Percentiles rank a stretch among this genome's conserved stretches.
These are phyloP conservation scores for Balaeniceps rex DNA, from an alignment of 2,113 vertebrate genomes.

Conservation along the genomic window DNA sequence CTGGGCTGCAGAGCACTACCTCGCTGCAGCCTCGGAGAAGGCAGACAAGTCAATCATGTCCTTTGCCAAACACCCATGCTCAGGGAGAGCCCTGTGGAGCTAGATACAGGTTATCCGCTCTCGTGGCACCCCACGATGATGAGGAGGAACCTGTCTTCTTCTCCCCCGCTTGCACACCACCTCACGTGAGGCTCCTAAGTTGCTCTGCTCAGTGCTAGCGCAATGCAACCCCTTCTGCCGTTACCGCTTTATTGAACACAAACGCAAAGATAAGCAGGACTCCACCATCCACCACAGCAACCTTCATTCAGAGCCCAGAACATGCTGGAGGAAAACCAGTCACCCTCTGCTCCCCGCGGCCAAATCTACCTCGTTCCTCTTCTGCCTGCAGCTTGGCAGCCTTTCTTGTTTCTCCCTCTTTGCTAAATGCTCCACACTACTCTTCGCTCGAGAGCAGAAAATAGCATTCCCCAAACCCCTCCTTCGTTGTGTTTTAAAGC, in stretches of 20 bases:
- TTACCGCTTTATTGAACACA: neutral
- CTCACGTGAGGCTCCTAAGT: fast-evolving
- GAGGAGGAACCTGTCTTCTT: neutral
- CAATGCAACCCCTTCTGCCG: neutral
- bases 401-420: neutral
- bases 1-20: neutral
- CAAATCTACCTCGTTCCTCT: neutral
- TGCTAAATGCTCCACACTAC: neutral
- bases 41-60: neutral
- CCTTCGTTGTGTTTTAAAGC: neutral
- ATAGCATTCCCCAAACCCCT: neutral
- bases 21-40: neutral
- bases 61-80: neutral
- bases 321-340: neutral
- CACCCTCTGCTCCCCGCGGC: neutral
- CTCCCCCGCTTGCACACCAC: neutral
- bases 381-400: neutral
- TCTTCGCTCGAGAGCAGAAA: neutral
- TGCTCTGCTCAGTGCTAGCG: neutral
- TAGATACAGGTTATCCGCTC: fast-evolving
- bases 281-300: neutral
- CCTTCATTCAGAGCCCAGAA: neutral
- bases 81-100: neutral
- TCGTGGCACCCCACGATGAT: neutral
- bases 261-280: neutral